phyloP scores from a whole-genome alignment of 2,888 invertebrate genomes.

The Zelleria hepariella region DNA sequence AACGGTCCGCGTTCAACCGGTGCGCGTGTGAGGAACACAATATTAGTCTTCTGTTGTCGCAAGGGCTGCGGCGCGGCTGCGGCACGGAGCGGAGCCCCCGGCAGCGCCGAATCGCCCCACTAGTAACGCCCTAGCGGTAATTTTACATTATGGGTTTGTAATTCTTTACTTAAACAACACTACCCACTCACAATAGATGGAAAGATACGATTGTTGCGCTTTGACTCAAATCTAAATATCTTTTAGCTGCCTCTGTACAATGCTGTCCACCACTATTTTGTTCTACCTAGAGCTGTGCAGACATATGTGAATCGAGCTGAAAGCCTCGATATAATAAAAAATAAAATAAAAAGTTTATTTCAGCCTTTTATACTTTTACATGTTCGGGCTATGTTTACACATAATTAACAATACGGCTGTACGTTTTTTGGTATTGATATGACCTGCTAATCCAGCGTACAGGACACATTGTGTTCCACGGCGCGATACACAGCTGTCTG shows the following conservation, averaged over 20 bases:
- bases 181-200: slow-evolving; percentile 15
- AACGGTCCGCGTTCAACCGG: slow-evolving; percentile 30
- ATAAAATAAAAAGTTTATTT: too few species aligned
- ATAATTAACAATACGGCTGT: too few species aligned
- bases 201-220: not conserved
- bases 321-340: too few species aligned
- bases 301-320: too few species aligned
- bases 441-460: too few species aligned
- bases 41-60: slow-evolving; percentile 74
- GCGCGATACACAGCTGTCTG: too few species aligned
- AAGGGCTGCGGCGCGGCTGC: slow-evolving; percentile 53
- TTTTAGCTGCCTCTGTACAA: not conserved
- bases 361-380: too few species aligned
- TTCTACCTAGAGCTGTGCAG: too few species aligned
- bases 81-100: slow-evolving; percentile 63
- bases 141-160: slow-evolving; percentile 70
- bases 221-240: not conserved
- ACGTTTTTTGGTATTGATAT: too few species aligned
- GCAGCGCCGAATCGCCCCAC: slow-evolving; percentile 57
- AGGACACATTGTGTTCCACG: too few species aligned
- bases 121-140: slow-evolving; percentile 70
- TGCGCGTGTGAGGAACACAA: slow-evolving; percentile 68
- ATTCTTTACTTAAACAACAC: slow-evolving; percentile 62
- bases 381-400: too few species aligned
- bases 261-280: too few species aligned